Evolutionary conservation across 2,888 invertebrate genomes (phyloP).

Genomic region (Trichogramma dendrolimi): DNA sequence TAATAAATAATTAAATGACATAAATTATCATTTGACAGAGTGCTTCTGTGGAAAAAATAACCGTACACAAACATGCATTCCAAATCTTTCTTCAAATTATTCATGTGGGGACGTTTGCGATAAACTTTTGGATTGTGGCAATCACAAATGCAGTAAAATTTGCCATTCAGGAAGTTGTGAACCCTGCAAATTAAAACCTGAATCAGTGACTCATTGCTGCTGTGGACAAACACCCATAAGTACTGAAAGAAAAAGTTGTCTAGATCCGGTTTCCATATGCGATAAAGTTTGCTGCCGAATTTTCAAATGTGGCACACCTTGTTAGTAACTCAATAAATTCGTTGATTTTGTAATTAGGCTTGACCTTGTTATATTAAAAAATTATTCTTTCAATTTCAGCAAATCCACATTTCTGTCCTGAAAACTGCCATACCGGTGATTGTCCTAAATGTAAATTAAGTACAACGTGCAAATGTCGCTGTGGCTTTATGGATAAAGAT

Average conservation of each 20-base stretch:
- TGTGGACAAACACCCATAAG: slow-evolving; percentile 66
- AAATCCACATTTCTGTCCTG: slow-evolving; percentile 66
- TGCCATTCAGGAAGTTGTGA: slow-evolving; percentile 70
- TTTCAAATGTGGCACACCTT: slow-evolving; percentile 51
- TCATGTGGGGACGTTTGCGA: slow-evolving; percentile 63
- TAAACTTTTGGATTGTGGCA: slow-evolving; percentile 61
- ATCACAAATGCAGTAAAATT: slow-evolving; percentile 65
- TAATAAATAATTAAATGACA: background rate
- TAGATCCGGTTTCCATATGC: slow-evolving; percentile 80
- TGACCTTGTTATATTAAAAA: background rate
- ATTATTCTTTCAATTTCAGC: slow-evolving; percentile 38
- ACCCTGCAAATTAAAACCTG: slow-evolving; percentile 62
- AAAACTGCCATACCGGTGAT: slow-evolving; percentile 65
- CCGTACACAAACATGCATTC: slow-evolving; percentile 62
- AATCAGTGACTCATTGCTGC: slow-evolving; percentile 65
- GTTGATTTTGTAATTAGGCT: background rate
- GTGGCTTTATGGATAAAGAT: slow-evolving; percentile 79
- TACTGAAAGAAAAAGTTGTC: slow-evolving; percentile 64
- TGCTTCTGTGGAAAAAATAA: slow-evolving; percentile 69
- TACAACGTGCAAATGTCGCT: slow-evolving; percentile 76
- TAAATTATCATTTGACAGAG: slow-evolving; percentile 23
- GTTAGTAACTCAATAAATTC: slow-evolving; percentile 35
- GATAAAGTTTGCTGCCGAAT: slow-evolving; percentile 57
- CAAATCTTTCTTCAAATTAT: slow-evolving; percentile 55
- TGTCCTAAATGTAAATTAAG: slow-evolving; percentile 76